Base-by-base conservation (phyloP, 2,888 invertebrate genomes). In the Clistopyga incitator region DNA sequence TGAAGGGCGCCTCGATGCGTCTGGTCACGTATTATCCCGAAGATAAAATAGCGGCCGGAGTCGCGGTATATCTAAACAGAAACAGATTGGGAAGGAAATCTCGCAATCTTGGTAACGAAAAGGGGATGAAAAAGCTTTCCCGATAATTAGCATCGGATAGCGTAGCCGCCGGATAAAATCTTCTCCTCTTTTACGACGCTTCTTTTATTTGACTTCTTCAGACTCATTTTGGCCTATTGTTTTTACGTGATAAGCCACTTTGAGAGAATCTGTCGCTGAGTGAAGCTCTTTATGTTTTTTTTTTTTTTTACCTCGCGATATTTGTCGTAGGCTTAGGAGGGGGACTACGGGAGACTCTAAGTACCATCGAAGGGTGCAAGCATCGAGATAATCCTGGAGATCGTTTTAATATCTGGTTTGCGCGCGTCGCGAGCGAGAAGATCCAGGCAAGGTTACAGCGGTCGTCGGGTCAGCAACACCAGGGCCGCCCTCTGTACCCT, bases 381-480 rank as follows among this genome's bases (percentile, higher is more conserved):
- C 61, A 70, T 78, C 54, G 77, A 77, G 77, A 84, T 84, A 70
- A 78, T 78, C 78, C 74, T 23, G 61, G 4, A 59, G 74, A 81
- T 81, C 78, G 78, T 78, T 84, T 81, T 70, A 81, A 84, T 84
- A 78, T 80, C 54, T 72, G 67, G 52, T 38, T 61, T n/a, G 61
- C 68, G 61, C 10, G 68, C 65, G 54, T 70, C 45, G 59, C 59
- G 56, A 34, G 6, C 18, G 59, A 34, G 68, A 29, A 59, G 76
- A 52, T 42, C 38, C 20, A 23, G 59, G 88, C 91, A 92, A 92
- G 92, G 92, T 92, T 92, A 92, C 87, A 91, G 89, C 91, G 92
- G 92, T 91, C 92, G 92, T 91, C 90, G 90, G 92, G 92, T 92
- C 92, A 92, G 92, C 92, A 92, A 92, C 92, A 90, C 90, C 90